Conservation (phyloP, 1,140 invertebrate species). For the Apis laboriosa region DNA sequence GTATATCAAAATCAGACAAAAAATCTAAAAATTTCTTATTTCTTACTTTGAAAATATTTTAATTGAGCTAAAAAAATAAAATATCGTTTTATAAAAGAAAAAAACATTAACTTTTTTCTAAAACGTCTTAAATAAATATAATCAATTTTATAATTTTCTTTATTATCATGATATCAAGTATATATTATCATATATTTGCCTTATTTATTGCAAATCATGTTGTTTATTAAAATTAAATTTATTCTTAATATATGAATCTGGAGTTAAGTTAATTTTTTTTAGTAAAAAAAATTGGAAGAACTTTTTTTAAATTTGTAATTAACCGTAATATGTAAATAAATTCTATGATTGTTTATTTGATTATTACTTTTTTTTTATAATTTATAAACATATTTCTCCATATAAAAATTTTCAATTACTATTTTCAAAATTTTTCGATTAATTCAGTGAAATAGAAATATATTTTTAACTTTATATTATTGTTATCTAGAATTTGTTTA, state of each 20-base stretch:
- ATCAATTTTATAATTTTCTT: neutral
- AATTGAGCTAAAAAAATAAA: neutral
- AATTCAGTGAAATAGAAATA: neutral
- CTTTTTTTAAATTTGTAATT: neutral
- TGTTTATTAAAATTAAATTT: too few species aligned
- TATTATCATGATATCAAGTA: neutral
- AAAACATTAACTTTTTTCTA: neutral
- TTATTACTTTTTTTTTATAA: neutral
- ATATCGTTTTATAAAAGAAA: neutral
- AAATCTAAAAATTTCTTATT: constrained; percentile 8
- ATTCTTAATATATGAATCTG: too few species aligned
- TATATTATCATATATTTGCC: neutral
- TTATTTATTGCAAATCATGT: neutral
- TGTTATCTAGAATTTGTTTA: neutral
- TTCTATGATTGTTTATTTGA: neutral
- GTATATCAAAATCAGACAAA: neutral
- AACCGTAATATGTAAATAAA: neutral
- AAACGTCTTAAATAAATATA: neutral
- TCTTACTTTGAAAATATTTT: constrained; percentile 3
- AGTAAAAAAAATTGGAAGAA: too few species aligned
- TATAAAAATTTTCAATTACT: neutral
- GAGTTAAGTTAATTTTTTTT: too few species aligned
- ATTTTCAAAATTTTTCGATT: too few species aligned
- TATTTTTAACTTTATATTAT: neutral
- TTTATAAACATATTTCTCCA: too few species aligned